phyloP scores from a whole-genome alignment of 1,140 invertebrate genomes.

The Macrosteles quadrilineatus region DNA sequence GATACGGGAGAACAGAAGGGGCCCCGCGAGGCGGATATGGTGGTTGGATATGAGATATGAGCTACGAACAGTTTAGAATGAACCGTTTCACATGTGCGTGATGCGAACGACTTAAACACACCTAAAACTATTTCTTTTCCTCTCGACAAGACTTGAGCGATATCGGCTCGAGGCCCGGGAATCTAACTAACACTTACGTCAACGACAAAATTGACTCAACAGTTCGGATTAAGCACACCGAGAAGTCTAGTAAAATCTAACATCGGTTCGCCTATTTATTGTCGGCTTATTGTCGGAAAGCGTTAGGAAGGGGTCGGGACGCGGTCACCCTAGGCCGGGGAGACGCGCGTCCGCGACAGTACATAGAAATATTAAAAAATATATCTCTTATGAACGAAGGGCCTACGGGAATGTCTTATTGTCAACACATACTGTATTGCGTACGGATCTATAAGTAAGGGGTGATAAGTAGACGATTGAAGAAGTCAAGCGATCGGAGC shows the following conservation, averaged over 20 bases:
- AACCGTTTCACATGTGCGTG: background rate
- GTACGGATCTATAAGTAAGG: background rate
- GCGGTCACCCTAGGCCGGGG: background rate
- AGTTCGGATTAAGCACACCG: conserved; percentile 13
- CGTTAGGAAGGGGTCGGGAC: background rate
- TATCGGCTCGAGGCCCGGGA: conserved; percentile 2
- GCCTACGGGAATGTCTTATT: background rate
- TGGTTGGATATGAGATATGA: background rate
- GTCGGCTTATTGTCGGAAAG: conserved; percentile 7
- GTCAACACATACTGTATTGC: background rate
- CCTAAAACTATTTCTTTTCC: conserved; percentile 18
- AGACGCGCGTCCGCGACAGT: background rate
- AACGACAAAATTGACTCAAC: conserved; percentile 8
- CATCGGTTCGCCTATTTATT: background rate
- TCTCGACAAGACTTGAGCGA: conserved; percentile 13
- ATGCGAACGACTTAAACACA: background rate
- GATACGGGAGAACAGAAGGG: background rate
- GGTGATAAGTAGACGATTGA: background rate
- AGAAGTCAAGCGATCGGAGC: background rate
- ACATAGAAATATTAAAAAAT: conserved; percentile 9
- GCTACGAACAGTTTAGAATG: background rate
- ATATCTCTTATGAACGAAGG: background rate
- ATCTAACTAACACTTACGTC: background rate
- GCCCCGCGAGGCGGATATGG: background rate
- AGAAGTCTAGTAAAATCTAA: background rate